Base-by-base conservation (phyloP, 2,797 vertebrate species). In the Scleropages formosus region DNA sequence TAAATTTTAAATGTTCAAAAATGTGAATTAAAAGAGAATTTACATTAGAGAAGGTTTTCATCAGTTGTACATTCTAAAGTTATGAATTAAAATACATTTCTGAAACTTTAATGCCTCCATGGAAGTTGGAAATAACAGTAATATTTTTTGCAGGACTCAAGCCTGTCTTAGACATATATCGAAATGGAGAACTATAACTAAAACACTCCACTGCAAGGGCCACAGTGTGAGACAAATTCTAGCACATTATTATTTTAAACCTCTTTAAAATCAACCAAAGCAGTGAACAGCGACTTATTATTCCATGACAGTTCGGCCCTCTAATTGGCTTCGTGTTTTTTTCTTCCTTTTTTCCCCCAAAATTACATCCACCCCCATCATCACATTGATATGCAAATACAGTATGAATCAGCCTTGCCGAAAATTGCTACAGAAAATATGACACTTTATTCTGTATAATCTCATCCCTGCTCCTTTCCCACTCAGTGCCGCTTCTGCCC, bases 401-500 rank as follows among this genome's bases (percentile, higher is more conserved):
- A 27, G 69, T 8, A 7, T 78, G 76, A 69, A 77, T 78, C 79
- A 77, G 80, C 78, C 79, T 80, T 73, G 79, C 75, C 74, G 72
- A 82, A 81, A 82, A 82, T 79, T 78, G 78, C 75, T 75, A 60
- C 76, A 80, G 72, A 73, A 79, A 79, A 79, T 65, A 75, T 74
- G 74, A 79, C 77, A 82, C 81, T 84, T 74, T 76, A 83, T 68
- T 78, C 79, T 78, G 81, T 85, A 85, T 84, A 67, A 75, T 76
- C 46, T 49, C 67, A 44, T 64, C 47, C 27, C 46, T n/a, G 20
- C 20, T 46, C 16, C 56, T 46, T 44, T 24, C 56, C 58, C 31
- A 60, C 71, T 61, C 56, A 78, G 81, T 80, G 84, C 82, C 85
- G 84, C 87, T 89, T 83, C 75, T 81, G 78, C 82, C 81, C 81